Evolutionary conservation across 2,797 vertebrate genomes (phyloP), one percentile per base, ranked within the genome.

Genomic region (Cynopterus sphinx): DNA sequence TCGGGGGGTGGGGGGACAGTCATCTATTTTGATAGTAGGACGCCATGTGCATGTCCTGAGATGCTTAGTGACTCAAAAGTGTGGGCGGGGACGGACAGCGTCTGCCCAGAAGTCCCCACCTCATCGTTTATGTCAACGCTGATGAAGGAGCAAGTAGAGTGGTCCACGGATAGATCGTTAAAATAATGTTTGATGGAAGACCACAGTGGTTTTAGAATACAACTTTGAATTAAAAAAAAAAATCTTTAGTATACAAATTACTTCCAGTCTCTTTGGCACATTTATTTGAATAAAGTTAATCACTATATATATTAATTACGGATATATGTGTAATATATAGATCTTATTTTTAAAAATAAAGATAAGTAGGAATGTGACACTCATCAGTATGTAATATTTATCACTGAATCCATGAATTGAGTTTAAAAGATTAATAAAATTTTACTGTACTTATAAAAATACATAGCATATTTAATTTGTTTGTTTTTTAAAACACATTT

Each of bases 361-460:
- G 36, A 57, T 67, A 51, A 84, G 36, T 53, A 87, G 61, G 17
- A 74, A 85, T 41, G 51, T 71, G 15, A 57, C 43, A 59, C 36
- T 79, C 22, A 70, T 51, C 43, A 83, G 26, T 73, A 51, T 75
- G 13, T 63, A 82, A 61, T 31, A 90, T 59, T 83, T 90, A 53
- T 87, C 17, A 67, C 31, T 17, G 12, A 17, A 68, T 73, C 79
- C 36, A 55, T 55, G 78, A n/a, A 39, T 26, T 43, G 49, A 84
- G 21, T 84, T 84, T 81, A 51, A 93, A 91, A 91, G 31, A 24
- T 19, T 67, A 81, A 79, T 83, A 39, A 53, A 78, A 79, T 78
- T 78, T 84, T 90, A 82, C 36, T 63, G 51, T 82, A 67, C 57
- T 92, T 90, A 75, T 78, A 36, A 87, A 96, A 93, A 68, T 67